A percentile compares a stretch with the other conserved stretches of the same genome.
These are phyloP conservation scores for Onychomys leucogaster DNA, from an alignment of 2,797 vertebrate genomes.

Conservation along the genomic window DNA sequence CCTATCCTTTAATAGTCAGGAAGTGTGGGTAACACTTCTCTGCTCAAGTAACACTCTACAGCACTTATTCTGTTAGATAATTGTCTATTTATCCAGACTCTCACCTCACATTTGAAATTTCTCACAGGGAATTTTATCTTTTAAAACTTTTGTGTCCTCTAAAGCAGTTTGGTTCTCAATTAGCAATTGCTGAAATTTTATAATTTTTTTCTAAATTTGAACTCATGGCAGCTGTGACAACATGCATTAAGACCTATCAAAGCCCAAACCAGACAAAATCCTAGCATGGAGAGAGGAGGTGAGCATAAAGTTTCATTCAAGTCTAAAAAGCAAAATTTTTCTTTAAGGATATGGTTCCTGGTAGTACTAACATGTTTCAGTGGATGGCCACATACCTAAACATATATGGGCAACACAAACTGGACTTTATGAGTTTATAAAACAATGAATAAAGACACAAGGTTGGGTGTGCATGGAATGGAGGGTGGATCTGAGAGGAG, in stretches of 20 bases:
- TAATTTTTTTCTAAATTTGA: not conserved
- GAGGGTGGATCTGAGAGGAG: not conserved
- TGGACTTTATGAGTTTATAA: not conserved
- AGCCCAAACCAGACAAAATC: not conserved
- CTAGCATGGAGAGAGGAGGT: not conserved
- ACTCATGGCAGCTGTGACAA: not conserved
- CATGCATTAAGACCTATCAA: not conserved
- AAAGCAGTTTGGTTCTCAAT: not conserved
- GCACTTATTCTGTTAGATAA: not conserved
- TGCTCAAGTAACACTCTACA: not conserved
- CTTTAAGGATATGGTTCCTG: not conserved
- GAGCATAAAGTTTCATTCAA: not conserved
- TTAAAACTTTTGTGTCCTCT: not conserved
- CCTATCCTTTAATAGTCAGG: not conserved
- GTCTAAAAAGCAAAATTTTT: not conserved
- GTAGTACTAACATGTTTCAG: not conserved
- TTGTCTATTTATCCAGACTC: not conserved
- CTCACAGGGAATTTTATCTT: not conserved
- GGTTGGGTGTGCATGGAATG: not conserved
- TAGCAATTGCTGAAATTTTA: conserved; percentile 34
- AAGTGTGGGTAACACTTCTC: not conserved
- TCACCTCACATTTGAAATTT: not conserved
- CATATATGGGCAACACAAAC: not conserved
- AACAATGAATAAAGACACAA: not conserved
- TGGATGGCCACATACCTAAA: not conserved